Evolutionary conservation across 2,113 vertebrate species (phyloP), one percentile per base, ranked within the genome.

Genomic region (Malurus alboscapulatus): DNA sequence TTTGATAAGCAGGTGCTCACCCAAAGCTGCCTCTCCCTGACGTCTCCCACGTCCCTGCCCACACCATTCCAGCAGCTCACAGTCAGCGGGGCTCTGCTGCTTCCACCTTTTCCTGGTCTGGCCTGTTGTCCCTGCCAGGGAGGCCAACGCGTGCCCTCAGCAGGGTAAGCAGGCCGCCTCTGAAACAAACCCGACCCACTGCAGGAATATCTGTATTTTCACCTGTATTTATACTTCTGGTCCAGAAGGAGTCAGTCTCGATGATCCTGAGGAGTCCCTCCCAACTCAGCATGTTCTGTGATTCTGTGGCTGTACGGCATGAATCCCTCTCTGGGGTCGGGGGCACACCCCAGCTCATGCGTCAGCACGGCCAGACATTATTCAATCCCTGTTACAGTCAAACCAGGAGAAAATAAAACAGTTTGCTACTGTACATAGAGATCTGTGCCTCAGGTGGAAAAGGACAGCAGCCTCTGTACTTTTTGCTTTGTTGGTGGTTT

Each of bases 81-180:
- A 3, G 53, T 32, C 2, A 0, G n/a, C 29, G 21, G n/a, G 45
- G 8, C 48, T 82, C 80, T 93, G 48, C 57, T 83, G 11, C 48
- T 88, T 38, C 13, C 19, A 42, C 13, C 25, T 75, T 53, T 47
- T 87, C 36, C 48, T 62, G 26, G 8, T 53, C n/a, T 34, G 58
- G 45, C 9, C 30, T 17, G 1, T 36, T 19, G 4, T 66, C 32
- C 40, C 32, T 80, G 18, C 38, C 14, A 4, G 55, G 16, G 67
- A 9, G 14, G 12, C 27, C 55, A 61, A n/a, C 12, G 18, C 0
- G 0, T 20, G 25, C 29, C 30, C 55, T 71, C 26, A 26, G 42
- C 1, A 3, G 32, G 25, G 18, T 17, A 65, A 77, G 24, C 14
- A 84, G 40, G 63, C 14, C 13, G n/a, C 3, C 34, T 82, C 61